Percentiles rank a stretch among this genome's conserved stretches.
Conservation (phyloP, 2,888 invertebrate species). For the Fragum whitleyi region DNA sequence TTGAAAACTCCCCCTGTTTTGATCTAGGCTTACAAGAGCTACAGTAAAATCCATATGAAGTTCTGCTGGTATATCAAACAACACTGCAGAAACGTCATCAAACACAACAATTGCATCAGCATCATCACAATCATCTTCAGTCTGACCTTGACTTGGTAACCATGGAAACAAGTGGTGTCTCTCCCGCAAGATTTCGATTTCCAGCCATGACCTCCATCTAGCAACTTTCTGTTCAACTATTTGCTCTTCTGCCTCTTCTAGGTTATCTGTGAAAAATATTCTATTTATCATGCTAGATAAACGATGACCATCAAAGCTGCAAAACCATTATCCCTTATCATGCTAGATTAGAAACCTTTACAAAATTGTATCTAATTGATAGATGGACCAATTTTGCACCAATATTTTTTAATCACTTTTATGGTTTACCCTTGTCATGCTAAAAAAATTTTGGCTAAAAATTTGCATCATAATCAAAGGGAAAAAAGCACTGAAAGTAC, state of each 20-base stretch:
- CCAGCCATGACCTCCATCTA: constrained; percentile 80
- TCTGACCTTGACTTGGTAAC: constrained; percentile 81
- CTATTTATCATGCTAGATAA: too few species aligned
- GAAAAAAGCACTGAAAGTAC: too few species aligned
- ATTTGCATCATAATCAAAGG: too few species aligned
- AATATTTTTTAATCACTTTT: too few species aligned
- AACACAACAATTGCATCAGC: constrained; percentile 84
- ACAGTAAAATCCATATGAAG: constrained; percentile 46
- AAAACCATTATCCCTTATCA: neutral
- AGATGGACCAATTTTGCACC: too few species aligned
- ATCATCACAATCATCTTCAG: constrained; percentile 85
- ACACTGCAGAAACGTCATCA: constrained; percentile 82
- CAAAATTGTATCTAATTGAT: too few species aligned
- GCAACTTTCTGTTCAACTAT: constrained; percentile 65
- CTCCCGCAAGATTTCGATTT: constrained; percentile 83
- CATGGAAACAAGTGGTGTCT: constrained; percentile 84
- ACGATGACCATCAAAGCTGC: neutral
- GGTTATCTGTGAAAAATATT: constrained; percentile 60
- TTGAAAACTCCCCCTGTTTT: neutral
- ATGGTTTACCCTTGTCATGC: too few species aligned
- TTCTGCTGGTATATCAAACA: constrained; percentile 70
- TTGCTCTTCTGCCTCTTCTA: constrained; percentile 73
- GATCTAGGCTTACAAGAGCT: constrained; percentile 25
- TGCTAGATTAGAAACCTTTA: too few species aligned
- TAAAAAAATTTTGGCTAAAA: too few species aligned